These are phyloP conservation scores for Psilanteris sp. DNA, from an alignment of 1,140 invertebrate species.

Conservation along the genomic window DNA sequence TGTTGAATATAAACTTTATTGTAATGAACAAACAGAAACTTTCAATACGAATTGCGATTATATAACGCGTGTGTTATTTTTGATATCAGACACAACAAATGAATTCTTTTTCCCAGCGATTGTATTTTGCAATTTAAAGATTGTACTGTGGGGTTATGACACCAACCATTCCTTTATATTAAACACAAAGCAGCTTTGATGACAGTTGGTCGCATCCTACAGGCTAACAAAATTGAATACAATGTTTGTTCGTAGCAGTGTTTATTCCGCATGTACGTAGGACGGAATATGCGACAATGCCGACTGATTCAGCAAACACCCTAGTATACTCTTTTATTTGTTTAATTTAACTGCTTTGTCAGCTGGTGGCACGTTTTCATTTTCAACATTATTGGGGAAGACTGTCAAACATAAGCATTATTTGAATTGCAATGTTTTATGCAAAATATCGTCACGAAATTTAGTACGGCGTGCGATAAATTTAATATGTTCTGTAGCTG, in stretches of 20 bases:
- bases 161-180: constrained; percentile 28
- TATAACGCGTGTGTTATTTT: constrained; percentile 31
- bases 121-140: constrained; percentile 24
- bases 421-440: constrained; percentile 20
- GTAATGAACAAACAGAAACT: no score
- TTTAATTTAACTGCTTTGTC: constrained; percentile 75
- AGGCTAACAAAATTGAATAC: constrained; percentile 48
- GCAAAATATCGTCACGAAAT: constrained; percentile 28
- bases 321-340: constrained; percentile 67
- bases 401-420: constrained; percentile 5
- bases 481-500: constrained; percentile 18
- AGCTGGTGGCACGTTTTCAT: constrained; percentile 44
- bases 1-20: no score
- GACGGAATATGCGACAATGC: constrained; percentile 31
- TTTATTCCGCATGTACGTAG: constrained; percentile 35
- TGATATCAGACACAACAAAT: no score
- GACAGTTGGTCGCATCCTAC: constrained; percentile 47
- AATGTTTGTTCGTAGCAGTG: constrained; percentile 47
- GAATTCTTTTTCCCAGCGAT: constrained; percentile 23
- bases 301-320: constrained; percentile 58
- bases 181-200: constrained; percentile 58
- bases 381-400: constrained; percentile 38
- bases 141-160: constrained; percentile 32
- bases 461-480: constrained; percentile 1
- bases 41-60: no score